A percentile compares a stretch with the other conserved stretches of the same genome.
Conservation (phyloP, 2,888 invertebrate species). For the Caenorhabditis sp. region DNA sequence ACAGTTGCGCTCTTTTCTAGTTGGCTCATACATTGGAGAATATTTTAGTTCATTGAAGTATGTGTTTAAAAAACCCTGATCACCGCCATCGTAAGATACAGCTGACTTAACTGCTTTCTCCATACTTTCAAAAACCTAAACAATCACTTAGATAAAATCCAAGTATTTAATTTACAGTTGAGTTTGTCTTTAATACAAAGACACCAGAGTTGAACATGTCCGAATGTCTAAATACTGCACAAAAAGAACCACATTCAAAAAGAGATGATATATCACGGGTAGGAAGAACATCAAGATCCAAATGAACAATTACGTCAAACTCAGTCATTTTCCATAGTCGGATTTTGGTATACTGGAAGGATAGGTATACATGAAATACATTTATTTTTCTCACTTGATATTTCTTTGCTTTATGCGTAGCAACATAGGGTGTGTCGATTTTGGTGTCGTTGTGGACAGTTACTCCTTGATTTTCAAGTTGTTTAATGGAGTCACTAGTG, state of each 20-base stretch:
- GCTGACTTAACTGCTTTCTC: slow-evolving; percentile 55
- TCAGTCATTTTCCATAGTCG: slow-evolving; percentile 77
- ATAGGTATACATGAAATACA: not conserved
- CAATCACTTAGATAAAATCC: not conserved
- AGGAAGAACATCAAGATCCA: slow-evolving; percentile 75
- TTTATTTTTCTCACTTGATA: slow-evolving; percentile 70
- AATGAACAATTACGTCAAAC: slow-evolving; percentile 70
- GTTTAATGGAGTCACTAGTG: slow-evolving; percentile 55
- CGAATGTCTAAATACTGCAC: slow-evolving; percentile 77
- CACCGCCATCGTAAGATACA: slow-evolving; percentile 78
- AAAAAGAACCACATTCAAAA: slow-evolving; percentile 76
- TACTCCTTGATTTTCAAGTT: slow-evolving; percentile 64
- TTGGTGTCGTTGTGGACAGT: slow-evolving; percentile 65
- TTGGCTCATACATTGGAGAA: slow-evolving; percentile 73
- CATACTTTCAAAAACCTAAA: slow-evolving; percentile 74
- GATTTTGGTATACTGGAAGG: slow-evolving; percentile 79
- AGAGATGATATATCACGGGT: slow-evolving; percentile 67
- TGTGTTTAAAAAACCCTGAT: slow-evolving; percentile 80
- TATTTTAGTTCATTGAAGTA: slow-evolving; percentile 75
- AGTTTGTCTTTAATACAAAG: slow-evolving; percentile 76
- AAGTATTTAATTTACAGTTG: slow-evolving; percentile 58
- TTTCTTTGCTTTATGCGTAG: slow-evolving; percentile 72
- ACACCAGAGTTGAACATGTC: slow-evolving; percentile 81
- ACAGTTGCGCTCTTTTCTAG: slow-evolving; percentile 22
- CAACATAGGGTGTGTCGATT: slow-evolving; percentile 76